Percentiles rank a stretch among this genome's conserved stretches.
These are phyloP conservation scores for Pterobdella sp. DNA, from an alignment of 2,888 invertebrate genomes.

Conservation along the genomic window DNA sequence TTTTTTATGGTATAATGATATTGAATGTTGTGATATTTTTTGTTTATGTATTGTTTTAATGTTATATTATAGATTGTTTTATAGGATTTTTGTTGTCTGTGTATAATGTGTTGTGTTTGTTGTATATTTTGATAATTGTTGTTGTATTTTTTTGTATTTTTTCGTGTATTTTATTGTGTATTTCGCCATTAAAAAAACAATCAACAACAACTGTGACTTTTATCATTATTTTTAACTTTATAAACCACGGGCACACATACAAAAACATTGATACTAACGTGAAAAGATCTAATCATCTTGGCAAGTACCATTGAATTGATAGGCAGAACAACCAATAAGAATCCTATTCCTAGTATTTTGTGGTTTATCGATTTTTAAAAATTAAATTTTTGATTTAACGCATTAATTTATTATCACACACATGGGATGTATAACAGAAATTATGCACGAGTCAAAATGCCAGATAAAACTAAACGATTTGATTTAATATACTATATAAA, in stretches of 20 bases:
- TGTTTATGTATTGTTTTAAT: neutral
- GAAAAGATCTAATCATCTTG: conserved; percentile 32
- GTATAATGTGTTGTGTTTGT: too few relatives aligned
- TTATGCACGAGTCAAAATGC: too few relatives aligned
- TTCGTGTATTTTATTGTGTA: neutral
- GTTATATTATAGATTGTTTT: neutral
- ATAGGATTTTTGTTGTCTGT: too few relatives aligned
- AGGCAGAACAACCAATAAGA: conserved; percentile 35
- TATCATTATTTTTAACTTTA: neutral
- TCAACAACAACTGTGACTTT: neutral
- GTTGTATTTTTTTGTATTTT: neutral
- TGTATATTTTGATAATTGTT: neutral
- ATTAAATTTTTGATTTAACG: too few relatives aligned
- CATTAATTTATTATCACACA: too few relatives aligned
- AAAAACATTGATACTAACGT: conserved; percentile 30
- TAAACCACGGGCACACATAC: too few relatives aligned
- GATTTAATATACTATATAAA: too few relatives aligned
- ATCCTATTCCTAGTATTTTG: too few relatives aligned
- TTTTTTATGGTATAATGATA: neutral
- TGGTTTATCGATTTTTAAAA: too few relatives aligned
- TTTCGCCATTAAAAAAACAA: neutral
- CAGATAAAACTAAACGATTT: too few relatives aligned
- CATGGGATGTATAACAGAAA: too few relatives aligned
- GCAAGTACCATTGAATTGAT: conserved; percentile 34
- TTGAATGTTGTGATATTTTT: neutral